A percentile compares a stretch with the other conserved stretches of the same genome.
Evolutionary conservation across 2,113 vertebrate genomes (phyloP).

Genomic region (Anhinga rufa): DNA sequence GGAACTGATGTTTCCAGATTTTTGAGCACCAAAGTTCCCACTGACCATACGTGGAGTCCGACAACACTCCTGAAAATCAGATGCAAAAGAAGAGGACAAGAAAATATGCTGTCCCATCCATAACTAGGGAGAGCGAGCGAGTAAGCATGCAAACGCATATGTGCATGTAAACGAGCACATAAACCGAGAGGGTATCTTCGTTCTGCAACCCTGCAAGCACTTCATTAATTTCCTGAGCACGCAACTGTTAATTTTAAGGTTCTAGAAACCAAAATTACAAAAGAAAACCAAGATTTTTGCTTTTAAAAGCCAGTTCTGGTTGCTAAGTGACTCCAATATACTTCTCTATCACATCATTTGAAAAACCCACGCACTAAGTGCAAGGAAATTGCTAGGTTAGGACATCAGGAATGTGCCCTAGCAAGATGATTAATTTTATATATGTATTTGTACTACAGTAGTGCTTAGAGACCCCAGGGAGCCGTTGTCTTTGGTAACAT

Average conservation of each 20-base stretch:
- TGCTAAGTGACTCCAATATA: slow-evolving; percentile 52
- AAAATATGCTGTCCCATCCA: background rate
- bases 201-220: background rate
- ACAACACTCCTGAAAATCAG: background rate
- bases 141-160: background rate
- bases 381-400: slow-evolving; percentile 27
- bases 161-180: background rate
- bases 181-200: background rate
- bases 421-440: background rate
- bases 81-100: background rate
- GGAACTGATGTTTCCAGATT: background rate
- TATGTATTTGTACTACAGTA: background rate
- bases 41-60: background rate
- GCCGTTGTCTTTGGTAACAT: background rate
- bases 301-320: slow-evolving; percentile 27
- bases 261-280: background rate
- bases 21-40: background rate
- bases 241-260: background rate
- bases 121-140: background rate
- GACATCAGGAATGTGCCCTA: background rate
- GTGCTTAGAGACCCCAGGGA: background rate
- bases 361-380: background rate
- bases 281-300: background rate
- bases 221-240: background rate
- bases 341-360: background rate